Evolutionary conservation across 2,888 invertebrate genomes (phyloP).

Genomic region (Eupithecia subumbrata): DNA sequence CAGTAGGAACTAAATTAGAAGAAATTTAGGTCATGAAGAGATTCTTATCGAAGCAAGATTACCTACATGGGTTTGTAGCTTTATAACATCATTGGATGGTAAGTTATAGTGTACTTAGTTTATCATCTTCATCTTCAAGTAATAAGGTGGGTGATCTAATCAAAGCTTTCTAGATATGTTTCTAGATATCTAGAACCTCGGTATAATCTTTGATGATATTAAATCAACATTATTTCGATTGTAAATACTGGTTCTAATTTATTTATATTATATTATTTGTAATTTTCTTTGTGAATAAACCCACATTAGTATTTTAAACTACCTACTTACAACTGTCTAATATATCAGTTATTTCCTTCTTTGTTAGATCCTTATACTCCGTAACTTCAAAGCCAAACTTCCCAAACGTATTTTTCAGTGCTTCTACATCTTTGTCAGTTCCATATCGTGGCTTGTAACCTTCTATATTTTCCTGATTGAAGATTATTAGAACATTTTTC

Average conservation of each 20-base stretch:
- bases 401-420: constrained; percentile 59
- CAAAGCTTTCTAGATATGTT: neutral
- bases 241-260: too few species aligned
- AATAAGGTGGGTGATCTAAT: neutral
- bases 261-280: too few species aligned
- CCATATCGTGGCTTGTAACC: constrained; percentile 62
- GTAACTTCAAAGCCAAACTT: constrained; percentile 63
- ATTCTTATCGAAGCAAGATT: too few species aligned
- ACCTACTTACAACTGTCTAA: constrained; percentile 61
- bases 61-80: too few species aligned
- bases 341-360: constrained; percentile 57
- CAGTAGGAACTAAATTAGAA: too few species aligned
- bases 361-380: constrained; percentile 58
- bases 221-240: too few species aligned
- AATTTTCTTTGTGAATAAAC: too few species aligned
- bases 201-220: too few species aligned
- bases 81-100: too few species aligned
- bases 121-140: neutral
- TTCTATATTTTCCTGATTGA: constrained; percentile 65
- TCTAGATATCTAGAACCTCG: neutral
- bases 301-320: neutral
- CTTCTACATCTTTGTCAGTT: constrained; percentile 63
- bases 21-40: too few species aligned
- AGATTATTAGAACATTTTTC: constrained; percentile 67
- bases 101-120: too few species aligned